Evolutionary conservation across 2,113 vertebrate genomes (phyloP).

Genomic region (Phainopepla nitens): DNA sequence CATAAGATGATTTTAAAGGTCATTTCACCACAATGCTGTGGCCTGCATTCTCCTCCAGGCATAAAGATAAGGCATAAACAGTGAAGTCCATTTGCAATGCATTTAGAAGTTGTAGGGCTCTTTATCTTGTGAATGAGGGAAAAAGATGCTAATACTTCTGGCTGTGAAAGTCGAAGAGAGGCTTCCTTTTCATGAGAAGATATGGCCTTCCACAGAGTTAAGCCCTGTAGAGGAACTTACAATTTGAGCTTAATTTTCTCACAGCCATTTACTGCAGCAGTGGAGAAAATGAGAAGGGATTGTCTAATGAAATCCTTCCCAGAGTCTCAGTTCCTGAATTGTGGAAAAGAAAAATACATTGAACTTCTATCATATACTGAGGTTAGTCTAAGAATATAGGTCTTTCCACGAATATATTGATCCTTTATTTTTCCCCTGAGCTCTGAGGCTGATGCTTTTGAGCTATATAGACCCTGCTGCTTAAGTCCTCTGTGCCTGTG

Average conservation of each 20-base stretch:
- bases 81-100: background rate
- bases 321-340: background rate
- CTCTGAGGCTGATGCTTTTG: background rate
- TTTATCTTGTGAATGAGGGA: background rate
- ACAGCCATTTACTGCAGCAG: background rate
- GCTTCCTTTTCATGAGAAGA: background rate
- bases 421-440: background rate
- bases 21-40: background rate
- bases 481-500: background rate
- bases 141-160: background rate
- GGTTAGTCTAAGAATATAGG: background rate
- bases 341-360: background rate
- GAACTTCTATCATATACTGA: background rate
- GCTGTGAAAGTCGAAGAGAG: background rate
- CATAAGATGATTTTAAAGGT: slow-evolving; percentile 3
- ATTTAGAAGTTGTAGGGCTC: background rate
- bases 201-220: background rate
- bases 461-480: background rate
- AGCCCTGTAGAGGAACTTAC: background rate
- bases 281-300: background rate
- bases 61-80: background rate
- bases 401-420: background rate
- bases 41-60: background rate
- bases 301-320: background rate
- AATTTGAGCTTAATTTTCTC: slow-evolving; percentile 2